phyloP scores from a whole-genome alignment of 2,113 vertebrate species.

The Lichenostomus cassidix region DNA sequence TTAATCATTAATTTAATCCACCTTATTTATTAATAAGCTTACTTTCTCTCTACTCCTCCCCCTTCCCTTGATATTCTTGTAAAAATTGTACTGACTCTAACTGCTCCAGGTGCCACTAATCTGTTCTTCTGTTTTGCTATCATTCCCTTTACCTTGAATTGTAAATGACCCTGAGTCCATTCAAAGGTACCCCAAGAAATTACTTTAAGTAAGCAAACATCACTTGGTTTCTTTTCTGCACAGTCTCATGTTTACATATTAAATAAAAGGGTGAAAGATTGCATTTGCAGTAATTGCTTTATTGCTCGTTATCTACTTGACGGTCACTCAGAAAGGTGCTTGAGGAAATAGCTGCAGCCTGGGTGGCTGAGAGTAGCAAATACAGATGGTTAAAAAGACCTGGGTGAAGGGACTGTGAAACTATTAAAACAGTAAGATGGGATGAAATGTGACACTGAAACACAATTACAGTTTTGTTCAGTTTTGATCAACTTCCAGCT shows the following conservation, averaged over 20 bases:
- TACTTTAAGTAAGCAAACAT: not conserved
- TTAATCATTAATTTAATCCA: slow-evolving; percentile 45
- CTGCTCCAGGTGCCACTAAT: not conserved
- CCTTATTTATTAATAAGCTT: slow-evolving; percentile 38
- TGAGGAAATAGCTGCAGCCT: not conserved
- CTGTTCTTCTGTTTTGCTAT: not conserved
- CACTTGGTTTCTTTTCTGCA: not conserved
- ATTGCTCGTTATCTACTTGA: not conserved
- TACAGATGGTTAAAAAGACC: not conserved
- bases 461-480: not conserved
- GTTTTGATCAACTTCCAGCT: not conserved
- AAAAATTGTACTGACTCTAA: not conserved
- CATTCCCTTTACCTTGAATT: not conserved
- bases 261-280: not conserved
- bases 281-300: not conserved
- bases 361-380: not conserved
- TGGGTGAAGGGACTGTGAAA: not conserved
- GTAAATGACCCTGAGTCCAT: not conserved
- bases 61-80: not conserved
- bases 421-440: not conserved
- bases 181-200: not conserved
- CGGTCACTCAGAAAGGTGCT: not conserved
- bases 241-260: not conserved
- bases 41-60: not conserved
- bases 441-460: not conserved